phyloP scores from a whole-genome alignment of 2,888 invertebrate species.

The Mantis religiosa region DNA sequence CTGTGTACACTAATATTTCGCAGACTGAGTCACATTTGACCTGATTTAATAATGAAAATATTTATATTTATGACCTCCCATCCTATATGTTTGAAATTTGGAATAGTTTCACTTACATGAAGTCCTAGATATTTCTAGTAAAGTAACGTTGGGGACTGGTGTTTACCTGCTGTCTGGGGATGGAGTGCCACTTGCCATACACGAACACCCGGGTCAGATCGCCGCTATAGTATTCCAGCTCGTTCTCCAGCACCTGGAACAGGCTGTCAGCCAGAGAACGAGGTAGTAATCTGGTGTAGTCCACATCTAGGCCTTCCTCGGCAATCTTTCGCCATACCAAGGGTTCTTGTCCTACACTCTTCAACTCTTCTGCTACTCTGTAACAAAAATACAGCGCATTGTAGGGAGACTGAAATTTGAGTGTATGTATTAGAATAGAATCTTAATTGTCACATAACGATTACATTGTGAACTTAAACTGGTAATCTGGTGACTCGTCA shows the following conservation, averaged over 20 bases:
- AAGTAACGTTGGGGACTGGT: not conserved
- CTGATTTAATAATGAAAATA: no score
- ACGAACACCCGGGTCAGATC: constrained; percentile 59
- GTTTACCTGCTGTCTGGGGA: constrained; percentile 60
- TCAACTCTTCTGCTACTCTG: not conserved
- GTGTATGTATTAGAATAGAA: no score
- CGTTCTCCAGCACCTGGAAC: constrained; percentile 51
- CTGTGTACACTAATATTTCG: no score
- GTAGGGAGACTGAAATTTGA: no score
- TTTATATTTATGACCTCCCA: no score
- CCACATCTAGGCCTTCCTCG: constrained; percentile 54
- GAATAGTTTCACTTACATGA: no score
- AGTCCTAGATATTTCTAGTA: no score
- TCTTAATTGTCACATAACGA: no score
- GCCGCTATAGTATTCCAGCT: constrained; percentile 60
- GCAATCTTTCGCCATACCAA: constrained; percentile 43
- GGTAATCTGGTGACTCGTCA: no score
- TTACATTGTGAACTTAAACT: no score
- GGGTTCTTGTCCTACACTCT: not conserved
- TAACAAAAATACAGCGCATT: not conserved
- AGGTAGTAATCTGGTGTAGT: constrained; percentile 52
- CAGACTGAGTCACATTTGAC: no score
- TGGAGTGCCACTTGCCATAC: constrained; percentile 61
- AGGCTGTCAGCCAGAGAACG: constrained; percentile 48
- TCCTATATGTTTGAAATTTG: no score